Evolutionary conservation across 2,888 invertebrate species (phyloP).

Genomic region (Mythimna albipuncta): DNA sequence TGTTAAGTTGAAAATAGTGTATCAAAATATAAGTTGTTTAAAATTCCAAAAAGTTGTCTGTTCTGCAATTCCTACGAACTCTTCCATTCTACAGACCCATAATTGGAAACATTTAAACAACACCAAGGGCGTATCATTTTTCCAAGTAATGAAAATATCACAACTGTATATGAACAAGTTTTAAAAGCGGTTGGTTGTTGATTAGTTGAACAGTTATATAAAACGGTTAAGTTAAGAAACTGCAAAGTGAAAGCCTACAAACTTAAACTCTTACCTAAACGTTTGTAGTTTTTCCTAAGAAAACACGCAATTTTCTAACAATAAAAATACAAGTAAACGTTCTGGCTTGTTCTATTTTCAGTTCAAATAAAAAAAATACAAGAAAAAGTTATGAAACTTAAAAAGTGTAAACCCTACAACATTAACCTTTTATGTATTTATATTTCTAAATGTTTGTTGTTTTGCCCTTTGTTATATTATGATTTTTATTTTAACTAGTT

Average conservation of each 20-base stretch:
- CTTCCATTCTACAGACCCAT: not conserved
- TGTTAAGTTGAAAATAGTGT: too few species aligned
- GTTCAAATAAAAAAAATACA: not conserved
- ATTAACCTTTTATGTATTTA: not conserved
- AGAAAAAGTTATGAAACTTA: not conserved
- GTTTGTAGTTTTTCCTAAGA: not conserved
- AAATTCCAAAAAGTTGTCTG: too few species aligned
- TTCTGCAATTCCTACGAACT: too few species aligned
- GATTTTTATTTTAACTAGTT: too few species aligned
- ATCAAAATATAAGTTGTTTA: too few species aligned
- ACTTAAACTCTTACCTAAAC: not conserved
- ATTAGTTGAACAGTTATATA: not conserved
- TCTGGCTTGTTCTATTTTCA: not conserved
- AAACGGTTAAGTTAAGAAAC: not conserved
- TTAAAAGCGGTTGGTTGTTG: not conserved
- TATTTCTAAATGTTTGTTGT: not conserved
- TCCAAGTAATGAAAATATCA: not conserved
- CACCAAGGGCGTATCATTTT: not conserved
- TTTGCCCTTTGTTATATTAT: too few species aligned
- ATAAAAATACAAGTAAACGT: not conserved
- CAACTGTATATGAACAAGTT: not conserved
- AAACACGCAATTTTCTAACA: not conserved
- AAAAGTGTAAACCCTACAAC: not conserved
- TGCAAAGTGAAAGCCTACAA: conserved; percentile 7
- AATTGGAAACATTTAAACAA: not conserved